Evolutionary conservation across 1,140 invertebrate genomes (phyloP), one percentile per base, ranked within the genome.

Genomic region (Polypedilum pembai): DNA sequence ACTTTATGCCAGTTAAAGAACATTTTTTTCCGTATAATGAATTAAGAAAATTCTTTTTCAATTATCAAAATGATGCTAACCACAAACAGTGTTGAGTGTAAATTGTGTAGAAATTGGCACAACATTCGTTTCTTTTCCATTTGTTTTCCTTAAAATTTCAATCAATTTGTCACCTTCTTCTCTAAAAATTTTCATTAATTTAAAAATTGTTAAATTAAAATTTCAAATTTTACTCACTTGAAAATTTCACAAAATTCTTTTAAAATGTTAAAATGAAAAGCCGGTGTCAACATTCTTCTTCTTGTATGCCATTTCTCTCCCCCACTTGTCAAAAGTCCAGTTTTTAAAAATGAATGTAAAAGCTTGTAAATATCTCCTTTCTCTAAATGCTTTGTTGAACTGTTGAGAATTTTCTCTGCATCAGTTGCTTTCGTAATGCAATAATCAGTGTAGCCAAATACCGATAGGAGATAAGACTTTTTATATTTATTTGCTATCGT

Each of bases 241-340:
- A 56, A 56, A 56, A 56, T 56, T 56, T 56, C 45, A 56, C 45
- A 78, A 81, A 94, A 96, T 78, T 92, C 87, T 76, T 90, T 85
- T 0, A 96, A 83, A 75, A 96, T 93, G 77, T 91, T 90, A 80
- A 95, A 96, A 81, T 97, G 94, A 82, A 97, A 97, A 0, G 92
- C 89, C 1, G 94, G 93, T 12, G 94, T 95, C 0, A 97, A 80
- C 56, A 96, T 84, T 83, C 92, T 94, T 73, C 94, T 85, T n/a
- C 93, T 84, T 0, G 80, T 78, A 72, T 88, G 87, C 94, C 94
- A 98, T 83, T 93, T 93, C 8, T 83, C 81, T 56, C 92, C 92
- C 72, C 81, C 74, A 75, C 86, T 88, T 1, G 87, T 89, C 0
- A 92, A 79, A 8, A 92, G 82, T 12, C 91, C 91, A 24, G 84